Evolutionary conservation across 2,888 invertebrate genomes (phyloP).

Genomic region (Nephrotoma guestfalica): DNA sequence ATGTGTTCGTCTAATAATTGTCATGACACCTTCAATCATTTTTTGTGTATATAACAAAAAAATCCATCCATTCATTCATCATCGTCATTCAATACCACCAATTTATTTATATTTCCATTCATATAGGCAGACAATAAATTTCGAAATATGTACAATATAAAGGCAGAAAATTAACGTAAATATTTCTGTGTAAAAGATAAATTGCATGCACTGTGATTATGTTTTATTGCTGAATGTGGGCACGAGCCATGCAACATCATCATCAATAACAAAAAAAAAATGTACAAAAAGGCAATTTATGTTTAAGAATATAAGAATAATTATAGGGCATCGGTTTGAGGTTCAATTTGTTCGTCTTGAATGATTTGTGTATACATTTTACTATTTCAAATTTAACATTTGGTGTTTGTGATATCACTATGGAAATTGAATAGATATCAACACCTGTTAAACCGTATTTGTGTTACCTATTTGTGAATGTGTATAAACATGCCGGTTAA

Average conservation of each 20-base stretch:
- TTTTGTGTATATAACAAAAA: not conserved
- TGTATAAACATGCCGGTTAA: no score
- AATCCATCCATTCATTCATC: not conserved
- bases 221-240: not conserved
- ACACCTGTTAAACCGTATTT: no score
- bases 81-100: not conserved
- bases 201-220: not conserved
- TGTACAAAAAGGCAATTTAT: no score
- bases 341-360: no score
- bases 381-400: no score
- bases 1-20: not conserved
- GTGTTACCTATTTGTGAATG: no score
- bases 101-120: not conserved
- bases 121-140: not conserved
- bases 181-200: not conserved
- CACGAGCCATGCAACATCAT: not conserved
- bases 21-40: not conserved
- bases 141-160: not conserved
- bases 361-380: no score
- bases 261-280: not conserved
- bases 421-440: no score
- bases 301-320: no score
- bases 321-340: no score
- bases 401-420: no score
- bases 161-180: not conserved